Evolutionary conservation across 2,113 vertebrate genomes (phyloP).

Genomic region (Peucedramus taeniatus): DNA sequence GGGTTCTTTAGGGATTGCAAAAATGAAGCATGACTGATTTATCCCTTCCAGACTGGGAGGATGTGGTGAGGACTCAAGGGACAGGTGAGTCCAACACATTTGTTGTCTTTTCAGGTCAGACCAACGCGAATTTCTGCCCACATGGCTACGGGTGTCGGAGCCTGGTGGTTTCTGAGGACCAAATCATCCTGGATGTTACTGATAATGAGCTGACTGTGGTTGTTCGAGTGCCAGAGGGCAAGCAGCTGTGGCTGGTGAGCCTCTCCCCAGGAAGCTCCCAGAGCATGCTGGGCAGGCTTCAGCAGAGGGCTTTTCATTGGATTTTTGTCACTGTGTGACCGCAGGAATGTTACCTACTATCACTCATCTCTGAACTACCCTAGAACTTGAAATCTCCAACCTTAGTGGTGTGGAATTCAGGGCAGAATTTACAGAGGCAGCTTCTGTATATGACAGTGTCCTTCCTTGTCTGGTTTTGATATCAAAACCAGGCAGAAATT

Average conservation of each 20-base stretch:
- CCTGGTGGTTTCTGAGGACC: constrained; percentile 85
- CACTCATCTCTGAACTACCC: neutral
- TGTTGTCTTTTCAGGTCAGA: constrained; percentile 75
- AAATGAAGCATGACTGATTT: neutral
- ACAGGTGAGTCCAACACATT: accelerated
- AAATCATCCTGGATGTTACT: constrained; percentile 85
- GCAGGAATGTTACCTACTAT: neutral
- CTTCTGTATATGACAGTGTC: neutral
- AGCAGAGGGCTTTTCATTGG: neutral
- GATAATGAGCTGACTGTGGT: constrained; percentile 85
- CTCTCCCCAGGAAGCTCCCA: neutral
- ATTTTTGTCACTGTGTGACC: neutral
- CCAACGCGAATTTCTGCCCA: constrained; percentile 88
- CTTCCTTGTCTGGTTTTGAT: neutral
- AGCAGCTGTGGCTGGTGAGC: constrained; percentile 91
- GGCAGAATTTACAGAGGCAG: neutral
- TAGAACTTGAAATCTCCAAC: neutral
- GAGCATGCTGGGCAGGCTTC: neutral
- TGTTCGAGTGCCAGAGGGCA: constrained; percentile 82
- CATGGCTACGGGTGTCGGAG: constrained; percentile 89
- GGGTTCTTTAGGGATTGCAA: neutral
- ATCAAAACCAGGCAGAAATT: neutral
- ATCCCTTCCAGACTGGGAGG: neutral
- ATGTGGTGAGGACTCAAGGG: neutral
- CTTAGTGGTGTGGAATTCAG: neutral